Conservation (phyloP, 2,888 invertebrate species). For the Rotaria macrura region DNA sequence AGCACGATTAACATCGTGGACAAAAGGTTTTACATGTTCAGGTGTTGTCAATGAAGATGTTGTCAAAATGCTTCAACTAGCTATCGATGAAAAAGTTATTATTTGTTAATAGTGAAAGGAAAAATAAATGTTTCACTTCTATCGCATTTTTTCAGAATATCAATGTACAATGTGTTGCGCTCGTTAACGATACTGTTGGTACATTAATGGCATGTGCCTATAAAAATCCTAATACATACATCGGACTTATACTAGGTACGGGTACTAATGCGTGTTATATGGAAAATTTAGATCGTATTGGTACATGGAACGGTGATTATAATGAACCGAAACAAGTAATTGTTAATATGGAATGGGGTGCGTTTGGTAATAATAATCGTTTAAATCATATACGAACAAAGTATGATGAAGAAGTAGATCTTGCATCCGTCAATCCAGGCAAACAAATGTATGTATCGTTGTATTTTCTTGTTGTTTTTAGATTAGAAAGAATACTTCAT, state of each 20-base stretch:
- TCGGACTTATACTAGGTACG: constrained; percentile 90
- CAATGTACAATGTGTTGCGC: constrained; percentile 80
- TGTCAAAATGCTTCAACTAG: constrained; percentile 72
- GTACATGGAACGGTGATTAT: constrained; percentile 61
- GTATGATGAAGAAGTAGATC: constrained; percentile 67
- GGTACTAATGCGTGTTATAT: constrained; percentile 91
- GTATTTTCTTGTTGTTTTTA: too few species aligned
- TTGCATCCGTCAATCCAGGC: constrained; percentile 64
- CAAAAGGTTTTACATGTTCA: constrained; percentile 85
- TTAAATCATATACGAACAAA: constrained; percentile 72
- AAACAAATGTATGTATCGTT: constrained; percentile 58
- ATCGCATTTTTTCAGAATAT: constrained; percentile 59
- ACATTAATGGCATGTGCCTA: constrained; percentile 96
- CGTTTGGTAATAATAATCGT: constrained; percentile 79
- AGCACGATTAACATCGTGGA: constrained; percentile 78
- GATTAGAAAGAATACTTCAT: too few species aligned
- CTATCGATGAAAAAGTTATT: constrained; percentile 57
- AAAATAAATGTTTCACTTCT: not conserved
- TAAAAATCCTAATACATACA: constrained; percentile 79
- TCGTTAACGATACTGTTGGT: constrained; percentile 91
- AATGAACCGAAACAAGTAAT: constrained; percentile 59
- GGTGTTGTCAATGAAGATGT: constrained; percentile 83
- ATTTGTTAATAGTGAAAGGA: too few species aligned
- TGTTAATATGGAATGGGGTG: constrained; percentile 93
- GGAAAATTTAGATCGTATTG: constrained; percentile 71